phyloP scores from a whole-genome alignment of 2,888 invertebrate genomes.

The Trichogramma evanescens region DNA sequence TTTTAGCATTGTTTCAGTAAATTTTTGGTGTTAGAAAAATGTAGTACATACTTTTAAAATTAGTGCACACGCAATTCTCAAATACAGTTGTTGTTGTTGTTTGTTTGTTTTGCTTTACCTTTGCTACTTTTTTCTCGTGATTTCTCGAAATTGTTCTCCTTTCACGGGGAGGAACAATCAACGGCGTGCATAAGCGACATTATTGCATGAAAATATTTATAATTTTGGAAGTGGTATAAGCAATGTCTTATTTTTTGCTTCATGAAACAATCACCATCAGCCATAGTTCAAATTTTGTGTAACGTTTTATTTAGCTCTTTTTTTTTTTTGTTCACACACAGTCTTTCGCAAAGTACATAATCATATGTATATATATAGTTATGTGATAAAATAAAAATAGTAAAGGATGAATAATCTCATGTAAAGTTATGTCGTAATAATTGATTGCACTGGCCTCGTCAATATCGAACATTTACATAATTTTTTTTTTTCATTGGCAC shows the following conservation, averaged over 20 bases:
- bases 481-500: too few species aligned
- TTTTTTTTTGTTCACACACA: background rate
- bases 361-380: too few species aligned
- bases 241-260: background rate
- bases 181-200: background rate
- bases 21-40: constrained; percentile 18
- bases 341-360: too few species aligned
- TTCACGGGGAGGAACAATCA: constrained; percentile 12
- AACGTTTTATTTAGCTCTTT: constrained; percentile 20
- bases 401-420: constrained; percentile 21
- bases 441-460: too few species aligned
- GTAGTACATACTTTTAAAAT: constrained; percentile 22
- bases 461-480: too few species aligned
- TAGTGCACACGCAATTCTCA: constrained; percentile 38
- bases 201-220: background rate
- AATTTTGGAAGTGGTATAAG: background rate
- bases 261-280: constrained; percentile 33
- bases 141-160: constrained; percentile 7
- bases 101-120: constrained; percentile 31
- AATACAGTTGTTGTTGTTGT: constrained; percentile 20
- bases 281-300: constrained; percentile 30
- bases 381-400: constrained; percentile 19
- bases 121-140: constrained; percentile 18
- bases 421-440: background rate
- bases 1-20: constrained; percentile 14